phyloP scores from a whole-genome alignment of 2,113 vertebrate species.

The Atherinomorus stipes region DNA sequence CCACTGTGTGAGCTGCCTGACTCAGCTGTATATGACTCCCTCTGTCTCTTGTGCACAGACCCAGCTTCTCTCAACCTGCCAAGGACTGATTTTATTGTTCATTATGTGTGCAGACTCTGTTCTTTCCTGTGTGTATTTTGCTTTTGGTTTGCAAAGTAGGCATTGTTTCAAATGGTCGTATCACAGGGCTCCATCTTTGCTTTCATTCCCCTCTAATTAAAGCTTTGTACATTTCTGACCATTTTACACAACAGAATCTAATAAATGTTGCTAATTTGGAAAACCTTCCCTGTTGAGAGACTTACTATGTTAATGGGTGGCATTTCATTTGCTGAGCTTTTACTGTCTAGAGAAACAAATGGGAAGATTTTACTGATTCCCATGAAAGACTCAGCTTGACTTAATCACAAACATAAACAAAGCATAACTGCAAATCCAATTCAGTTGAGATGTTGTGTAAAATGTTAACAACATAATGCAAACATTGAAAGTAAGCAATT shows the following conservation, averaged over 20 bases:
- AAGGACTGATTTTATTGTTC: slow-evolving; percentile 27
- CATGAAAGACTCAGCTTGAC: not conserved
- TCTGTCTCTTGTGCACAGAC: slow-evolving; percentile 12
- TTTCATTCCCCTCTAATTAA: not conserved
- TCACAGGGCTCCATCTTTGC: not conserved
- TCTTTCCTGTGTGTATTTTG: slow-evolving; percentile 8
- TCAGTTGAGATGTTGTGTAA: no score
- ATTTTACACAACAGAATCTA: slow-evolving; percentile 32
- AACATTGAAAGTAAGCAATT: no score
- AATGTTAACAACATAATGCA: no score
- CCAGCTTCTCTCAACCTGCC: slow-evolving; percentile 4
- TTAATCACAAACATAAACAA: not conserved
- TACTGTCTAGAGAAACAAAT: not conserved
- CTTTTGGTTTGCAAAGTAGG: slow-evolving; percentile 14
- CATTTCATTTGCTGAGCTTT: not conserved
- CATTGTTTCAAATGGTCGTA: not conserved
- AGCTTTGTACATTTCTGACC: not conserved
- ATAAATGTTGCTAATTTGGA: slow-evolving; percentile 68
- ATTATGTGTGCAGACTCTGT: not conserved
- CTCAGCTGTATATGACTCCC: slow-evolving; percentile 2
- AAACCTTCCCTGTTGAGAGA: slow-evolving; percentile 6
- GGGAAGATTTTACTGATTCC: not conserved
- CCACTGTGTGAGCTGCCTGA: not conserved
- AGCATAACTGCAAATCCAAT: not conserved
- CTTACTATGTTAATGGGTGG: slow-evolving; percentile 14